Evolutionary conservation across 2,113 vertebrate genomes (phyloP), one percentile per base, ranked within the genome.

Genomic region (Elaphurus davidianus): DNA sequence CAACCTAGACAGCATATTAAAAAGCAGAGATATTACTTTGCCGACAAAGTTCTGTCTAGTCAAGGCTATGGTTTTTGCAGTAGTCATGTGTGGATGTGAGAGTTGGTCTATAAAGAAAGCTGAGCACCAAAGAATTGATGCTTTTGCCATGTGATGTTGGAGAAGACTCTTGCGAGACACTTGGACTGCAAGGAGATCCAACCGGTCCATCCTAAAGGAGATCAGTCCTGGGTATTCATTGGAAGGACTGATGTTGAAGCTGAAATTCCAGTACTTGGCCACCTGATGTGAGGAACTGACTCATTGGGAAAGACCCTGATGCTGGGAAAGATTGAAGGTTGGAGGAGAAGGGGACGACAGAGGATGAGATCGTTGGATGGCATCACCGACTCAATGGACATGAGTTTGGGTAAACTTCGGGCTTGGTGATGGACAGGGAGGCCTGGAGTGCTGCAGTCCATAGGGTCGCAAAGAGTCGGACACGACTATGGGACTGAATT

Each of bases 181-280:
- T 11, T 71, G n/a, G n/a, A 21, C 64, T 71, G 64, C 64, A 71
- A 71, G 64, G 17, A 71, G 64, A 71, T 71, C 64, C 64, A 71
- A n/a, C 64, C 64, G 36, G 64, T 36, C n/a, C 15, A n/a, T n/a
- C 7, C 62, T n/a, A 17, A 64, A 33, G 15, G 62, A 64, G 30
- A 64, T 64, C 0, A 64, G 62, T 9, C 0, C n/a, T 71, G 64
- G 5, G 64, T 11, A 2, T 71, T 71, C 8, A 0, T 71, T 36
- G n/a, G 64, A 71, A 71, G 10, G 17, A 11, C 64, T 36, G 17
- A 71, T 71, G 64, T 36, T 71, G 64, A 71, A 71, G 64, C n/a
- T 71, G 64, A 67, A 67, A 71, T 19, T 71, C n/a, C 17, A 36
- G 1, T 71, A 36, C n/a, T 71, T 71, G 64, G 17, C n/a, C n/a